Percentiles rank a stretch among this genome's conserved stretches.
phyloP scores from a whole-genome alignment of 1,140 invertebrate genomes.

The Trissolcus basalis region DNA sequence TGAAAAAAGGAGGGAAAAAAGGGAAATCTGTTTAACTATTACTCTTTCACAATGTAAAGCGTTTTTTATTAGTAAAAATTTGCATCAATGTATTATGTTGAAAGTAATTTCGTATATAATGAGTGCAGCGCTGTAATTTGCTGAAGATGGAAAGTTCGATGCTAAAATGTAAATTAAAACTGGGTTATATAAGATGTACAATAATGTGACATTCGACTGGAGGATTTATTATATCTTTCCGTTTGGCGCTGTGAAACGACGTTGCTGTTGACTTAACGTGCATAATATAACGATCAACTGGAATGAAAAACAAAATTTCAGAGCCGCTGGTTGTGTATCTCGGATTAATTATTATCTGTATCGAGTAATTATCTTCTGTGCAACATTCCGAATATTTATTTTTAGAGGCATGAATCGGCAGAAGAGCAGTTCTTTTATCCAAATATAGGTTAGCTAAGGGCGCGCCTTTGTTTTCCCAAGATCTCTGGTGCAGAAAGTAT shows the following conservation, averaged over 20 bases:
- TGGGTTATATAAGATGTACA: constrained; percentile 17
- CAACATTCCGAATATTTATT: neutral
- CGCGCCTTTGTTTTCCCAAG: constrained; percentile 8
- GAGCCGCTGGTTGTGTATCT: too few relatives aligned
- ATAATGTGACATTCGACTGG: constrained; percentile 10
- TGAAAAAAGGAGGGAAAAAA: too few relatives aligned
- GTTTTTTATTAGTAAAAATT: too few relatives aligned
- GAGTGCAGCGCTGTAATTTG: constrained; percentile 3
- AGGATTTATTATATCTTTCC: constrained; percentile 10
- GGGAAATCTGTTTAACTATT: too few relatives aligned
- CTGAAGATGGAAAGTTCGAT: constrained; percentile 15
- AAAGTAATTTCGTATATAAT: constrained; percentile 1
- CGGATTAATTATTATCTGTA: too few relatives aligned
- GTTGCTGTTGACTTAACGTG: constrained; percentile 1
- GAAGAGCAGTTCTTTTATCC: constrained; percentile 11
- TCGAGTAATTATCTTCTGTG: too few relatives aligned
- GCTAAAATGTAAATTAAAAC: constrained; percentile 18
- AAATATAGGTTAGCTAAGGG: constrained; percentile 15
- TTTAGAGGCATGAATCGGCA: constrained; percentile 10
- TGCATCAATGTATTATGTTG: too few relatives aligned
- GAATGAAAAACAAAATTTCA: too few relatives aligned
- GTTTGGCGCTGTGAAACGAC: neutral
- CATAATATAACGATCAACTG: neutral
- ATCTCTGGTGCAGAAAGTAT: constrained; percentile 4
- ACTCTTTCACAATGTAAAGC: too few relatives aligned